A percentile compares a stretch with the other conserved stretches of the same genome.
These are phyloP conservation scores for Amazonetta brasiliensis DNA, from an alignment of 2,797 vertebrate genomes.

Conservation along the genomic window DNA sequence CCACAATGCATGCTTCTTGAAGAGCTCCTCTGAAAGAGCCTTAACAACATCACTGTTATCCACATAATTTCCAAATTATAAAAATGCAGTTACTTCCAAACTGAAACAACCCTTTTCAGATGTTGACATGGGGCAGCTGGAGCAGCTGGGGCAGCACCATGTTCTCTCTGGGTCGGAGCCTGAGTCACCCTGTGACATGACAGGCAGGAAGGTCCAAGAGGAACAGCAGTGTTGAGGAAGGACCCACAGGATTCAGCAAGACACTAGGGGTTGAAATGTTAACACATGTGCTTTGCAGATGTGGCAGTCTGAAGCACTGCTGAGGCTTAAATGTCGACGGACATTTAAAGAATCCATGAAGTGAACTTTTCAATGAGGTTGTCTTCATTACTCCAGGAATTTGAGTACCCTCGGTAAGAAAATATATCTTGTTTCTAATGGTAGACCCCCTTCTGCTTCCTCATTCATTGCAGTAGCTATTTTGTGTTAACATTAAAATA, in stretches of 20 bases:
- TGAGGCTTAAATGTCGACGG: not conserved
- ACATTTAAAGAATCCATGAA: not conserved
- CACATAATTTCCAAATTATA: not conserved
- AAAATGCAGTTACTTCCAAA: not conserved
- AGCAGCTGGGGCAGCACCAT: rapidly evolving
- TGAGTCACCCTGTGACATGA: rapidly evolving
- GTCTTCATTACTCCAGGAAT: not conserved
- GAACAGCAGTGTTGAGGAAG: not conserved
- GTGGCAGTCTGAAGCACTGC: not conserved
- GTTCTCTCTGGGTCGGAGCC: not conserved
- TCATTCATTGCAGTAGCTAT: not conserved
- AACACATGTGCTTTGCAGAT: not conserved
- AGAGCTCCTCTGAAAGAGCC: not conserved
- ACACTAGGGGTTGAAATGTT: not conserved
- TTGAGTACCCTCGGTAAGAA: not conserved
- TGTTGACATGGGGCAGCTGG: rapidly evolving
- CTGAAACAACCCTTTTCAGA: not conserved
- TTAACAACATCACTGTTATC: not conserved
- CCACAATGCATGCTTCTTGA: not conserved
- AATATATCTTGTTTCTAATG: not conserved
- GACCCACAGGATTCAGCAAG: not conserved
- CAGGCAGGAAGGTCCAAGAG: not conserved
- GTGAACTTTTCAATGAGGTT: not conserved
- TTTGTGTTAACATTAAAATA: not conserved
- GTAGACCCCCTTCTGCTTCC: not conserved